phyloP scores from a whole-genome alignment of 2,797 vertebrate species.

The Rhincodon typus region DNA sequence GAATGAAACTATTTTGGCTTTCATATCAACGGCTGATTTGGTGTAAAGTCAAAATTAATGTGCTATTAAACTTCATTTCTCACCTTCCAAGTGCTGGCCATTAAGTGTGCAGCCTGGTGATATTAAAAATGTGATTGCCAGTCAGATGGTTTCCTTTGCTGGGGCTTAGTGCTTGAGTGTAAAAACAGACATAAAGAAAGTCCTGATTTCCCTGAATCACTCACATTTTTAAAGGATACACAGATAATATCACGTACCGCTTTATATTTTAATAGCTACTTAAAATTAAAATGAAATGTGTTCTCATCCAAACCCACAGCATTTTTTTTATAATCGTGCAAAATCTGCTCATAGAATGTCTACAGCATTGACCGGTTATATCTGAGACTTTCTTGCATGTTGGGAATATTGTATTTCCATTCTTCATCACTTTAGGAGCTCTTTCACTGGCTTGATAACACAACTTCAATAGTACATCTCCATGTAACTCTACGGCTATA shows the following conservation, averaged over 20 bases:
- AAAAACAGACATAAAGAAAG: not conserved
- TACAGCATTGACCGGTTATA: not conserved
- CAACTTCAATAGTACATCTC: not conserved
- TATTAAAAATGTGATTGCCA: not conserved
- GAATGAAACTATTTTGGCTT: not conserved
- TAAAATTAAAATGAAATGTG: not conserved
- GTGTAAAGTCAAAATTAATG: not conserved
- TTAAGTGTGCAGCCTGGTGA: not conserved
- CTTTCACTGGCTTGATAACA: not conserved
- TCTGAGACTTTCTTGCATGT: not conserved
- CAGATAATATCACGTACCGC: no score
- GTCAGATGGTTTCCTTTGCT: not conserved
- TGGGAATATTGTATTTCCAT: not conserved
- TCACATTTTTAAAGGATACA: not conserved
- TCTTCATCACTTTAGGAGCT: not conserved
- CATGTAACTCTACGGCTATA: not conserved
- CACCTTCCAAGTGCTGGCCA: not conserved
- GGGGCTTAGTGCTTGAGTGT: not conserved
- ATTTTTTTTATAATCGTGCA: not conserved
- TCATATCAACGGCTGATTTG: not conserved
- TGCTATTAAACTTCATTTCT: not conserved
- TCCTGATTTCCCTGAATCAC: not conserved
- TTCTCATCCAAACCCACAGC: not conserved
- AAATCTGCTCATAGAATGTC: slow-evolving; percentile 4
- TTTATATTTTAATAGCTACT: no score